A percentile compares a stretch with the other conserved stretches of the same genome.
These are phyloP conservation scores for Drosophila colorata DNA, from an alignment of 2,888 invertebrate genomes.

Conservation along the genomic window DNA sequence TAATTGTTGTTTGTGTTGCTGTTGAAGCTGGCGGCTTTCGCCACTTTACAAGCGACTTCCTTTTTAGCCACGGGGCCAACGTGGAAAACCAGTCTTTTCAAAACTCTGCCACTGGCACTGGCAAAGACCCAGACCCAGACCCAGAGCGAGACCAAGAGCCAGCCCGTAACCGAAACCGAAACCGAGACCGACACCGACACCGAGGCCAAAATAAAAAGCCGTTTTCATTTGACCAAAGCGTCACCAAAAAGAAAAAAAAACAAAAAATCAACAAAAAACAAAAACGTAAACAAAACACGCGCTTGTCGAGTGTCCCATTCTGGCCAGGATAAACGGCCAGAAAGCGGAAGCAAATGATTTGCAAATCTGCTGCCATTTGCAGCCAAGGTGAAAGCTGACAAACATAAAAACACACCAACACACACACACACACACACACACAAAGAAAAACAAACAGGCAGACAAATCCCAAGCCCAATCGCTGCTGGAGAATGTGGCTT, in stretches of 20 bases:
- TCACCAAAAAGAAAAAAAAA: no score
- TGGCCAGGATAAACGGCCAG: conserved; percentile 38
- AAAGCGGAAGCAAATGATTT: conserved; percentile 62
- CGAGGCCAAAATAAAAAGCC: conserved; percentile 13
- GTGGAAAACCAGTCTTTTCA: conserved; percentile 58
- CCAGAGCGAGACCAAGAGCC: conserved; percentile 32
- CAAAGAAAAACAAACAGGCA: neutral
- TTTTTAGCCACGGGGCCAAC: conserved; percentile 64
- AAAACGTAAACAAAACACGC: conserved; percentile 54
- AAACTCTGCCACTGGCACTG: conserved; percentile 21
- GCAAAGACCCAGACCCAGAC: conserved; percentile 25
- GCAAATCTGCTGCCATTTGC: conserved; percentile 55
- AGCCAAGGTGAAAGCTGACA: conserved; percentile 58
- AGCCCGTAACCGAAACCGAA: neutral
- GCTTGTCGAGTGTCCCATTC: conserved; percentile 22
- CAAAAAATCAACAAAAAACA: no score
- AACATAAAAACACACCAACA: conserved; percentile 17
- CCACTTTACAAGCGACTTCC: conserved; percentile 78
- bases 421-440: neutral
- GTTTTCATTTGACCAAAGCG: conserved; percentile 33
- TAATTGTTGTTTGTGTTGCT: conserved; percentile 31
- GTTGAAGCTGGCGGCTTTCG: conserved; percentile 68
- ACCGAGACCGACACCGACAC: neutral
- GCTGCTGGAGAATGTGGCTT: conserved; percentile 41
- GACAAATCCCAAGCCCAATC: conserved; percentile 35